phyloP scores from a whole-genome alignment of 92 coral and sea anemone genomes.

The Pocillopora grandis region DNA sequence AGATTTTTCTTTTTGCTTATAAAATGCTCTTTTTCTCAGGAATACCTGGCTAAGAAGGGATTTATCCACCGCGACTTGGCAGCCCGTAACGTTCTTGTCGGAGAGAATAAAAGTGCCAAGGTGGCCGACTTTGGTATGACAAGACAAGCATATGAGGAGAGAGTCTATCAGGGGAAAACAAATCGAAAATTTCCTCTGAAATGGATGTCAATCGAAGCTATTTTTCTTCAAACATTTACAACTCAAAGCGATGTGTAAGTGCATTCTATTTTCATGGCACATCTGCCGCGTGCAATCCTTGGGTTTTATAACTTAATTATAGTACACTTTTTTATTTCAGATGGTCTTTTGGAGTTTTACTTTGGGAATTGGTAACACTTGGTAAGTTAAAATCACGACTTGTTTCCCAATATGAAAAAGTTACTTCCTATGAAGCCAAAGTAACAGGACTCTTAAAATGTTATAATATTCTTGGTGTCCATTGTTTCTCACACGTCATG shows the following conservation, averaged over 20 bases:
- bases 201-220: conserved; percentile 95
- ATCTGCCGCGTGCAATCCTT: not conserved
- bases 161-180: conserved; percentile 64
- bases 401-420: not conserved
- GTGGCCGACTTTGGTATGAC: conserved; percentile 86
- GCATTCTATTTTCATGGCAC: not conserved
- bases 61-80: conserved; percentile 84
- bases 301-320: not conserved
- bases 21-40: conserved; percentile 36
- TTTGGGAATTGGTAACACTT: conserved; percentile 80
- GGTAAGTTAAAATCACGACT: conserved; percentile 37
- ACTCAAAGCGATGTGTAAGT: conserved; percentile 81
- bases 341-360: conserved; percentile 77
- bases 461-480: too few relatives aligned
- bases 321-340: conserved; percentile 20
- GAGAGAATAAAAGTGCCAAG: conserved; percentile 78
- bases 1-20: too few relatives aligned
- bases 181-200: conserved; percentile 74
- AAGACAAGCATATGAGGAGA: conserved; percentile 75
- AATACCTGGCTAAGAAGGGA: conserved; percentile 68
- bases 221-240: conserved; percentile 79
- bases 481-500: too few relatives aligned
- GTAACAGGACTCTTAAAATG: too few relatives aligned
- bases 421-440: too few relatives aligned
- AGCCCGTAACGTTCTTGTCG: conserved; percentile 83